Evolutionary conservation across 2,797 vertebrate species (phyloP).

Genomic region (Lutra lutra): DNA sequence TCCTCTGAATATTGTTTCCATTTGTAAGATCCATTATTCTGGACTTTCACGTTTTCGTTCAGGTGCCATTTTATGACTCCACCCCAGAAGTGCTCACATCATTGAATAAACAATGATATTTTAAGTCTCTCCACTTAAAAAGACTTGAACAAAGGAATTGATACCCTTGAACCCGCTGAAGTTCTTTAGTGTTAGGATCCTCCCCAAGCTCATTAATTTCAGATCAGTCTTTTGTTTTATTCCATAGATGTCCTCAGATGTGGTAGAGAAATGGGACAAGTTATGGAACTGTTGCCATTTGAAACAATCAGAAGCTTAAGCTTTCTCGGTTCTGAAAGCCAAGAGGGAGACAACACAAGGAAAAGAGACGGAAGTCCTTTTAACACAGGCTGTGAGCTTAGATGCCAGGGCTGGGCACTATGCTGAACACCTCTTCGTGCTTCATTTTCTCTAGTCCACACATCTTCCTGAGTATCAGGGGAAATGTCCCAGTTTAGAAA

Average conservation of each 20-base stretch:
- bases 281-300: neutral
- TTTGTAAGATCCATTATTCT: conserved; percentile 35
- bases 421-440: neutral
- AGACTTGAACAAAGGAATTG: conserved; percentile 4
- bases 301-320: neutral
- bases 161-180: neutral
- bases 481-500: neutral
- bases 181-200: conserved; percentile 39
- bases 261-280: neutral
- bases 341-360: neutral
- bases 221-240: conserved; percentile 21
- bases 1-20: neutral
- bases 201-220: neutral
- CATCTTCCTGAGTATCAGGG: too few species aligned
- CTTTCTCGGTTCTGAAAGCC: neutral
- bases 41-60: neutral
- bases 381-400: accelerated
- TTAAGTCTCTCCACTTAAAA: neutral
- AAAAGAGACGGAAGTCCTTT: neutral
- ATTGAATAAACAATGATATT: neutral
- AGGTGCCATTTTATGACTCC: conserved; percentile 36
- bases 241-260: neutral
- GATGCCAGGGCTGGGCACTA: accelerated
- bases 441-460: neutral
- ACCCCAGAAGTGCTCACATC: neutral